Percentiles rank a stretch among this genome's conserved stretches.
phyloP scores from a whole-genome alignment of 2,888 invertebrate genomes.

The Plebejus argus region DNA sequence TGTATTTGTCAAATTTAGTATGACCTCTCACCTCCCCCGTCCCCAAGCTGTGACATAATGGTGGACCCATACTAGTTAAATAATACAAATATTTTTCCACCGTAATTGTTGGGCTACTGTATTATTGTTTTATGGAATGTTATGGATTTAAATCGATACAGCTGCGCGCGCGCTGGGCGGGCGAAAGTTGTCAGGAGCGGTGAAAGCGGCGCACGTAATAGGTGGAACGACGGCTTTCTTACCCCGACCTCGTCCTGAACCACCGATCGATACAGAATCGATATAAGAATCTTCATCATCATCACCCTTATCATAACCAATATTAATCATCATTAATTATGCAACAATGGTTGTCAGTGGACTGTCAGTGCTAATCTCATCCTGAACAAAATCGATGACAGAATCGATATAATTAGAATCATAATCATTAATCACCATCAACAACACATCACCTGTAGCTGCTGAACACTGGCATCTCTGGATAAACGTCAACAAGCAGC shows the following conservation, averaged over 20 bases:
- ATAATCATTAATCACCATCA: too few relatives aligned
- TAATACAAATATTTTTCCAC: too few relatives aligned
- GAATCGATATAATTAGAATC: too few relatives aligned
- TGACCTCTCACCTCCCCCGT: too few relatives aligned
- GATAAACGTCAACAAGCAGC: too few relatives aligned
- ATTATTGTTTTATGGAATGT: not conserved
- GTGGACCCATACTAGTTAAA: too few relatives aligned
- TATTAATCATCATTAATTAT: not conserved
- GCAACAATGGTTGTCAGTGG: not conserved
- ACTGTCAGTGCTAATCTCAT: too few relatives aligned
- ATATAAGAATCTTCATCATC: not conserved
- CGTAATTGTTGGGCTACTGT: not conserved
- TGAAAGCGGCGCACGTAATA: conserved; percentile 45
- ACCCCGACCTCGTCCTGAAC: conserved; percentile 35
- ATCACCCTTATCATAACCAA: not conserved
- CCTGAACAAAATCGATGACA: too few relatives aligned
- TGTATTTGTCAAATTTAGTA: too few relatives aligned
- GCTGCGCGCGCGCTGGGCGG: conserved; percentile 35
- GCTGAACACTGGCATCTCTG: too few relatives aligned
- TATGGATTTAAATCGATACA: conserved; percentile 24
- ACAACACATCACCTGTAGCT: too few relatives aligned
- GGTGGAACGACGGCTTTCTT: conserved; percentile 40
- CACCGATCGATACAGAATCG: not conserved
- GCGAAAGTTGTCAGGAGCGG: conserved; percentile 47
- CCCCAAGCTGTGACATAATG: too few relatives aligned